Percentiles rank a stretch among this genome's conserved stretches.
Evolutionary conservation across 2,888 invertebrate species (phyloP).

Genomic region (Tineola bisselliella): DNA sequence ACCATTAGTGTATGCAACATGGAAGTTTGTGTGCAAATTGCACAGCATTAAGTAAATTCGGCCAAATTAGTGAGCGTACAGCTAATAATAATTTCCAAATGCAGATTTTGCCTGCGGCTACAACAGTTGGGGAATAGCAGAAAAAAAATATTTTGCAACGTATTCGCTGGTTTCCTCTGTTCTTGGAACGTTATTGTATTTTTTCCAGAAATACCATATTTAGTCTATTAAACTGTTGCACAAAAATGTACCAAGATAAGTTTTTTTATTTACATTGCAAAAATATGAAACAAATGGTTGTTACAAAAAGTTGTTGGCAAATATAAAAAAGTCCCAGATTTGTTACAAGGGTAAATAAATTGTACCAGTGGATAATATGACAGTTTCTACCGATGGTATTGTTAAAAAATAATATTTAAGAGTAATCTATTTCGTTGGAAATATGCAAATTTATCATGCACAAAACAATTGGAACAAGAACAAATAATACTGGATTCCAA

Average conservation of each 20-base stretch:
- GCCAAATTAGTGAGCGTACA: constrained; percentile 40
- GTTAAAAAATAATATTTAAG: neutral
- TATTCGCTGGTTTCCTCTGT: neutral
- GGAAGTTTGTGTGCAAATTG: constrained; percentile 35
- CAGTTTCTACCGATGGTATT: neutral
- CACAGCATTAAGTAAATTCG: constrained; percentile 46
- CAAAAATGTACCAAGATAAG: neutral
- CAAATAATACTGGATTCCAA: neutral
- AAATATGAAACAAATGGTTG: neutral
- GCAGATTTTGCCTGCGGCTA: constrained; percentile 28
- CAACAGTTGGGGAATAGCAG: constrained; percentile 23
- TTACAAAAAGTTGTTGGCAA: neutral
- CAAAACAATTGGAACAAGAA: neutral
- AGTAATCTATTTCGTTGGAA: neutral
- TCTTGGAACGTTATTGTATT: constrained; percentile 2
- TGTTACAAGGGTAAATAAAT: neutral
- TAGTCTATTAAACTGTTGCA: neutral
- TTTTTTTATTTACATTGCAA: neutral
- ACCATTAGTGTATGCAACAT: constrained; percentile 18
- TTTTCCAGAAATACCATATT: neutral
- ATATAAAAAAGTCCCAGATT: neutral
- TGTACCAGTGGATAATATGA: neutral
- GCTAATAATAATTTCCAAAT: constrained; percentile 35
- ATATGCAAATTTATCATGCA: neutral
- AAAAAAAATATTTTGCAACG: constrained; percentile 18